Conservation (phyloP, 2,888 invertebrate species). For the Sphinx pinastri region DNA sequence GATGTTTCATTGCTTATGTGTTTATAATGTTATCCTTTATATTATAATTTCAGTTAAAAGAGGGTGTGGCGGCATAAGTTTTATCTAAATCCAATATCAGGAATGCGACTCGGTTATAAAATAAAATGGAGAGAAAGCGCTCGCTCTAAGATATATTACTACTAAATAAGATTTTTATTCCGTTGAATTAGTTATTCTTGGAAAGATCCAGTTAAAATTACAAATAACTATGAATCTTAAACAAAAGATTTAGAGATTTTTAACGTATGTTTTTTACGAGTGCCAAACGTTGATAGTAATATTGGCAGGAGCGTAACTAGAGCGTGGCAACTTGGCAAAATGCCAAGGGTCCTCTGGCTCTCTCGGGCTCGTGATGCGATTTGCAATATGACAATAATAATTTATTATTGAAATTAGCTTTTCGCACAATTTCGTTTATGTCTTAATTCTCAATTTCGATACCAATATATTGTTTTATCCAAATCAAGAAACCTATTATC, state of each 20-base stretch:
- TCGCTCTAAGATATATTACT: background rate
- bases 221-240: background rate
- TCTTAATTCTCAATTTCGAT: background rate
- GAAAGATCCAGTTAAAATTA: background rate
- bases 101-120: background rate
- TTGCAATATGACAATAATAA: background rate
- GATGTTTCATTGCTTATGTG: background rate
- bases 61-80: background rate
- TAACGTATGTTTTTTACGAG: background rate
- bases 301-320: slow-evolving; percentile 14
- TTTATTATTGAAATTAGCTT: background rate
- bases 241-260: background rate
- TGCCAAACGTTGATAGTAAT: slow-evolving; percentile 4
- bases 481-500: background rate
- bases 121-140: background rate
- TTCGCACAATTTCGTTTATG: background rate
- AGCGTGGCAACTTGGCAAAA: slow-evolving; percentile 21
- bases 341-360: slow-evolving; percentile 7
- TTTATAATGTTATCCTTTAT: too few relatives aligned
- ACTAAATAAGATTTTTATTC: background rate
- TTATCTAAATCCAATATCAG: background rate
- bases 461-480: too few relatives aligned
- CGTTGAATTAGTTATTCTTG: background rate
- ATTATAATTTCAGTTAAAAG: background rate
- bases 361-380: background rate